phyloP scores from a whole-genome alignment of 2,797 vertebrate genomes.

The Diplodus sargus region DNA sequence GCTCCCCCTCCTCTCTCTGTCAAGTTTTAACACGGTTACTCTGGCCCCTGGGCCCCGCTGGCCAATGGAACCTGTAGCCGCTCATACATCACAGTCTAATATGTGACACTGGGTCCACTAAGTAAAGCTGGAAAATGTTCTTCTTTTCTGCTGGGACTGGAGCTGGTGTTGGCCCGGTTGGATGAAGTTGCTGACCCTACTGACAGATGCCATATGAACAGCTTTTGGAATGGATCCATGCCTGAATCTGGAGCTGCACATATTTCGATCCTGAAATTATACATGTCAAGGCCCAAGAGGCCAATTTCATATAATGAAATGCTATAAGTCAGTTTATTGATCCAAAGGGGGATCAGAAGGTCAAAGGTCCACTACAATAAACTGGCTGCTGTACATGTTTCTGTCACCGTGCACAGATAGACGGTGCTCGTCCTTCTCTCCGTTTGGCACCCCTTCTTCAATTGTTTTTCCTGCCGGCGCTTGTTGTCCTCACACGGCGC shows the following conservation, averaged over 20 bases:
- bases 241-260: conserved; percentile 12
- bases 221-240: conserved; percentile 5
- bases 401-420: conserved; percentile 12
- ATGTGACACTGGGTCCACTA: conserved; percentile 11
- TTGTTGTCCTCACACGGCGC: conserved; percentile 16
- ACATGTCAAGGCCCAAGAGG: neutral
- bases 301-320: conserved; percentile 17
- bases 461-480: neutral
- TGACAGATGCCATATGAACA: conserved; percentile 19
- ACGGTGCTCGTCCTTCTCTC: conserved; percentile 1
- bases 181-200: conserved; percentile 16
- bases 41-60: conserved; percentile 41
- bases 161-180: conserved; percentile 19
- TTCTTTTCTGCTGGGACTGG: conserved; percentile 5
- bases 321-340: conserved; percentile 36
- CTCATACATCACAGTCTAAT: conserved; percentile 35
- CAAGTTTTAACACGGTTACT: conserved; percentile 53
- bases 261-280: neutral
- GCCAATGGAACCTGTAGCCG: conserved; percentile 30
- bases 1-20: conserved; percentile 45
- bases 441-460: neutral
- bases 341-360: conserved; percentile 22
- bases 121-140: conserved; percentile 13
- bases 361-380: conserved; percentile 39
- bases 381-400: conserved; percentile 8